Base-by-base conservation (phyloP, 2,888 invertebrate species). In the Sicus ferrugineus region DNA sequence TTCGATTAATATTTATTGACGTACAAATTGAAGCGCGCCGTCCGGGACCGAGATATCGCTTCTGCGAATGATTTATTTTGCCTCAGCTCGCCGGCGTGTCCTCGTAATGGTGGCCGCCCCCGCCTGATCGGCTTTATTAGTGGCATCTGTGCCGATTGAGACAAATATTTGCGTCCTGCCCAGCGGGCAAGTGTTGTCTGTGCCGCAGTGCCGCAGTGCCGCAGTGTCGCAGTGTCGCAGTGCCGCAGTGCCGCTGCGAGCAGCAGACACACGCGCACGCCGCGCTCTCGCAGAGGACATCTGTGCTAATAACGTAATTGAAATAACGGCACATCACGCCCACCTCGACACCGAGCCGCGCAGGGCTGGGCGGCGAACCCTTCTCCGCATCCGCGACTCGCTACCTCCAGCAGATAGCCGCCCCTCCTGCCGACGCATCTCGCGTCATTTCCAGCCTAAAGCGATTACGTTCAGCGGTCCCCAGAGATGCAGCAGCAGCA, bases 251-350 rank as follows among this genome's bases (percentile, higher is more conserved):
- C n/a, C n/a, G n/a, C n/a, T n/a, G n/a, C n/a, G n/a, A n/a, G n/a
- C n/a, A n/a, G n/a, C n/a, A n/a, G n/a, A n/a, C n/a, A n/a, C n/a
- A n/a, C 11, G 11, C 38, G 7, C 5, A 34, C 38, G 38, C 5
- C 38, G 38, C 5, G 38, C 38, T 34, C 5, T 34, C 38, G 5
- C 65, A 26, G n/a, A 48, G 38, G 21, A 65, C 65, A 65, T 65
- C 52, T 65, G 65, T 34, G 65, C 65, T 65, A 65, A 65, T 65
- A 65, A 65, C n/a, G 54, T 54, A 65, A 65, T 65, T 65, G 65
- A 65, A 65, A 65, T 65, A 65, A 54, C 52, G 54, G 7, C 46
- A 54, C 52, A 65, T 48, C 42, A 65, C 65, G 65, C 65, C 65
- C 54, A 65, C 65, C 34, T 65, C 46, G 65, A 54, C 54, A 28